Evolutionary conservation across 2,888 invertebrate species (phyloP).

Genomic region (Scaptomyza reducta): DNA sequence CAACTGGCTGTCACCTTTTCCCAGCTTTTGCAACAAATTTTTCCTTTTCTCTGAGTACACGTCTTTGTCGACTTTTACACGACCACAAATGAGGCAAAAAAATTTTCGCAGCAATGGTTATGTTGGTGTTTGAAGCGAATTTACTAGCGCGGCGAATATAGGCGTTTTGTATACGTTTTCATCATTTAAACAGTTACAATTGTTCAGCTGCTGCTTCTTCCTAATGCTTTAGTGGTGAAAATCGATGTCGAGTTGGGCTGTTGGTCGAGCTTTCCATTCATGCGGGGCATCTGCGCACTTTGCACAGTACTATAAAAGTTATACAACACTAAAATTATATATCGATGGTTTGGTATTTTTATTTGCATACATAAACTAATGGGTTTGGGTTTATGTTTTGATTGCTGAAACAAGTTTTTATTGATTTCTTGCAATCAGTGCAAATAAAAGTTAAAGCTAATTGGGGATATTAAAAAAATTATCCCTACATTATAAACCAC

Average conservation of each 20-base stretch:
- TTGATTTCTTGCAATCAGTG: slow-evolving; percentile 29
- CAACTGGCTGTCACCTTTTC: slow-evolving; percentile 34
- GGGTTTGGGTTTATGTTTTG: slow-evolving; percentile 10
- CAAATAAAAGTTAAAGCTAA: slow-evolving; percentile 18
- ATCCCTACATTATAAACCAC: slow-evolving; percentile 1
- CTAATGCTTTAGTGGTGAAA: slow-evolving; percentile 62
- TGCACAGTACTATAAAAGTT: not conserved
- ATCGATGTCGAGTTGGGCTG: slow-evolving; percentile 58
- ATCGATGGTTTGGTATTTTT: slow-evolving; percentile 30
- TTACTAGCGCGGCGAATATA: slow-evolving; percentile 60
- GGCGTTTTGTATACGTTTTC: slow-evolving; percentile 71
- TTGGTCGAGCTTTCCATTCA: slow-evolving; percentile 63
- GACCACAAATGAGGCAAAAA: slow-evolving; percentile 59
- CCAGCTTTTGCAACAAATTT: slow-evolving; percentile 26
- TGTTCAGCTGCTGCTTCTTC: slow-evolving; percentile 54
- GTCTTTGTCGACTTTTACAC: slow-evolving; percentile 51
- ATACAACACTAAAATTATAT: slow-evolving; percentile 19
- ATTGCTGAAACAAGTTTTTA: not conserved
- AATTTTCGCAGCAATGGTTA: slow-evolving; percentile 40
- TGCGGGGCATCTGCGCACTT: slow-evolving; percentile 46
- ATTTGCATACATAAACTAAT: not conserved
- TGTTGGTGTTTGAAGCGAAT: slow-evolving; percentile 58
- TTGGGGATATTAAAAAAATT: slow-evolving; percentile 11
- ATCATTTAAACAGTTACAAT: slow-evolving; percentile 60
- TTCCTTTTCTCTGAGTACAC: slow-evolving; percentile 41